These are phyloP conservation scores for Sceloporus undulatus DNA, from an alignment of 2,113 vertebrate species.

Conservation along the genomic window DNA sequence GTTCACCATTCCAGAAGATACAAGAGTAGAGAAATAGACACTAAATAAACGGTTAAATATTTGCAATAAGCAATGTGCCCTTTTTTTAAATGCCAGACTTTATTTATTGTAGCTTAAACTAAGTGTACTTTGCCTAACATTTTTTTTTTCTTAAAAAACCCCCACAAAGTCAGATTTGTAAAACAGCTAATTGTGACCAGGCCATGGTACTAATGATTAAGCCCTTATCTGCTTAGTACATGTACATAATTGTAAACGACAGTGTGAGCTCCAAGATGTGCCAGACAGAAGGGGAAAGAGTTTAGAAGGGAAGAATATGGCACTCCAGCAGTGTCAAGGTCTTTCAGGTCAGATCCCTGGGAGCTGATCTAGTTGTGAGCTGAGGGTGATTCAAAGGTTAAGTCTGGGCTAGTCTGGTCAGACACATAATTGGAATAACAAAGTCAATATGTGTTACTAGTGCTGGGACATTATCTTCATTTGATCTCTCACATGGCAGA, in stretches of 20 bases:
- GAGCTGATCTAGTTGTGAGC: slow-evolving; percentile 67
- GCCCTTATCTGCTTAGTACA: slow-evolving; percentile 30
- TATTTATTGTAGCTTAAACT: slow-evolving; percentile 66
- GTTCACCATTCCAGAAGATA: slow-evolving; percentile 45
- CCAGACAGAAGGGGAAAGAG: slow-evolving; percentile 56
- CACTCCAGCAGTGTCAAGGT: slow-evolving; percentile 65
- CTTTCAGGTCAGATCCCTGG: slow-evolving; percentile 72
- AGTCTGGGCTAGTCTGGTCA: slow-evolving; percentile 74
- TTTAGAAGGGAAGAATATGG: slow-evolving; percentile 39
- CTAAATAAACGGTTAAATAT: slow-evolving; percentile 69
- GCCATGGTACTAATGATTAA: slow-evolving; percentile 31
- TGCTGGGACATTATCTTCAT: slow-evolving; percentile 77
- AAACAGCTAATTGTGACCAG: slow-evolving; percentile 58
- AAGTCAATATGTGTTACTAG: slow-evolving; percentile 79
- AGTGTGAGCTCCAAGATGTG: neutral
- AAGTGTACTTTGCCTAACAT: slow-evolving; percentile 69
- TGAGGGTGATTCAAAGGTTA: slow-evolving; percentile 83
- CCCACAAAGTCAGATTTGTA: neutral
- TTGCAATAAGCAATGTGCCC: slow-evolving; percentile 68
- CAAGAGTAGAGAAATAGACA: slow-evolving; percentile 59
- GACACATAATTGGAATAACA: slow-evolving; percentile 81
- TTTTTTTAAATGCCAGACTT: slow-evolving; percentile 58
- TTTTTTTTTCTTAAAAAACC: slow-evolving; percentile 38
- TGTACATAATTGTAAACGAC: slow-evolving; percentile 49
- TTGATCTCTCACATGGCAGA: slow-evolving; percentile 84